These are phyloP conservation scores for Neodontobutis hainanensis DNA, from an alignment of 2,113 vertebrate genomes.

Conservation along the genomic window DNA sequence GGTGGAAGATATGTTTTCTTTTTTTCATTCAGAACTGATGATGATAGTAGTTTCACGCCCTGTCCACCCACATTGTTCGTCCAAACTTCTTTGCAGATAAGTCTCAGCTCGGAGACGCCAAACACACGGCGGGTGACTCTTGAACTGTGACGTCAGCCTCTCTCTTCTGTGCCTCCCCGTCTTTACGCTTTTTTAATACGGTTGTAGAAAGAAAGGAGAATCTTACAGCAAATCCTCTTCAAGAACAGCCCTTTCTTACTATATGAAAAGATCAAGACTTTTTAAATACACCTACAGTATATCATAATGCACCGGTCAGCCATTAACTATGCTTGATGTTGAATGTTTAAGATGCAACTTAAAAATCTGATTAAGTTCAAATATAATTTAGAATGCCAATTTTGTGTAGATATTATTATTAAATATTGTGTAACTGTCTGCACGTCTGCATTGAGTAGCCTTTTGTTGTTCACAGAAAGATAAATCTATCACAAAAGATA, in stretches of 20 bases:
- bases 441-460: no score
- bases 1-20: conserved; percentile 98
- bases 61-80: conserved; percentile 92
- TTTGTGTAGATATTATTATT: background rate
- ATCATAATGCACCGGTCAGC: conserved; percentile 58
- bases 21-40: conserved; percentile 95
- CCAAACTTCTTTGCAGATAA: conserved; percentile 82
- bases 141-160: conserved; percentile 78
- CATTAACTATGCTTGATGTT: conserved; percentile 10
- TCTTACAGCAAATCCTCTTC: conserved; percentile 71
- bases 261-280: conserved; percentile 74
- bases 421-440: no score
- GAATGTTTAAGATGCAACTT: conserved; percentile 5
- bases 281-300: conserved; percentile 41
- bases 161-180: conserved; percentile 65
- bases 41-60: conserved; percentile 98
- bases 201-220: conserved; percentile 71
- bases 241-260: conserved; percentile 58
- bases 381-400: no score
- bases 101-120: conserved; percentile 82
- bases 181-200: conserved; percentile 78
- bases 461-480: no score
- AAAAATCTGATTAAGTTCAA: background rate
- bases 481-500: no score
- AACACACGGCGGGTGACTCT: conserved; percentile 85